Evolutionary conservation across 1,140 invertebrate genomes (phyloP).

Genomic region (Eupristina koningsbergeri): DNA sequence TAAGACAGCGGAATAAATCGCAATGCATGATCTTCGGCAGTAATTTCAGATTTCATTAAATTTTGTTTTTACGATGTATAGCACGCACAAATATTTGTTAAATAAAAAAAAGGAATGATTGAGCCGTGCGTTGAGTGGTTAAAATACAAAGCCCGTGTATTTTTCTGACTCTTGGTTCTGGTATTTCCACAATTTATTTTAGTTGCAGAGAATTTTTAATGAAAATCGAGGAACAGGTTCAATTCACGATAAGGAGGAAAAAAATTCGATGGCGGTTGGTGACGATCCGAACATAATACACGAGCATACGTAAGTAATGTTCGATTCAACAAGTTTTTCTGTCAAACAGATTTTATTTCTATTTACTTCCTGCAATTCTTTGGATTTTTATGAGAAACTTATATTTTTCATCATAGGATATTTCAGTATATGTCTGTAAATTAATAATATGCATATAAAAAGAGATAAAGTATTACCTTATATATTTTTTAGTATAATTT

Average conservation of each 20-base stretch:
- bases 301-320: too few species aligned
- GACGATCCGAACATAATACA: background rate
- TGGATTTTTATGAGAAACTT: too few species aligned
- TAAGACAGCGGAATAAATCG: background rate
- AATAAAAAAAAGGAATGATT: conserved; percentile 4
- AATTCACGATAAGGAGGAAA: background rate
- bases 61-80: background rate
- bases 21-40: background rate
- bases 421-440: too few species aligned
- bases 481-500: too few species aligned
- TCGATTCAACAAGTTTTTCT: too few species aligned
- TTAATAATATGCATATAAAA: too few species aligned
- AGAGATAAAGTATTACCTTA: too few species aligned
- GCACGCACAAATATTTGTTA: background rate
- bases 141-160: background rate
- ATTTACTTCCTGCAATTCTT: too few species aligned
- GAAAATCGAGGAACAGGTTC: background rate
- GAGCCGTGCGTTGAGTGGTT: background rate
- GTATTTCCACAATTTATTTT: background rate
- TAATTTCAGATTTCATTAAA: background rate
- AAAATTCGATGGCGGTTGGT: background rate
- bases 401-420: too few species aligned
- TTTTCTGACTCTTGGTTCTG: background rate
- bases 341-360: too few species aligned
- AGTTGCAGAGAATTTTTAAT: background rate